These are phyloP conservation scores for Leucozona laternaria DNA, from an alignment of 2,888 invertebrate genomes.

Conservation along the genomic window DNA sequence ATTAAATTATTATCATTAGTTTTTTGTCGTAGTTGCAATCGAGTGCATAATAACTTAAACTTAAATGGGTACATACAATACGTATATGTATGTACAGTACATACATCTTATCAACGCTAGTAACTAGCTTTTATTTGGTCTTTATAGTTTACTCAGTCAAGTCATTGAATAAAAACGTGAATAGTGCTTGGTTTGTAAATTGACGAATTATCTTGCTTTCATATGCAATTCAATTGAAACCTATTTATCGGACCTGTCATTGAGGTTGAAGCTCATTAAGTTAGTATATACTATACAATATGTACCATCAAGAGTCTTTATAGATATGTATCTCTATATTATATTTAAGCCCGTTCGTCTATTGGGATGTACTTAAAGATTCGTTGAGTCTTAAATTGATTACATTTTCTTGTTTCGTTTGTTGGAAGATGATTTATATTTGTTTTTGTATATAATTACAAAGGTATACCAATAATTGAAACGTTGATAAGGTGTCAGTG, in stretches of 20 bases:
- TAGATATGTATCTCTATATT: neutral
- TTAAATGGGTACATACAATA: neutral
- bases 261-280: slow-evolving; percentile 52
- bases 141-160: slow-evolving; percentile 34
- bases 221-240: slow-evolving; percentile 68
- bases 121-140: slow-evolving; percentile 34
- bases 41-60: slow-evolving; percentile 22
- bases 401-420: neutral
- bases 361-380: slow-evolving; percentile 6
- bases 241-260: slow-evolving; percentile 56
- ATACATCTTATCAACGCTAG: slow-evolving; percentile 19
- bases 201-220: slow-evolving; percentile 67
- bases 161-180: slow-evolving; percentile 34
- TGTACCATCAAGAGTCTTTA: neutral
- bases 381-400: neutral
- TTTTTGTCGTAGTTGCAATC: slow-evolving; percentile 15
- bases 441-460: too few species aligned
- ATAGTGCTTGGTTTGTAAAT: slow-evolving; percentile 47
- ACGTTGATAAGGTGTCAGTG: too few species aligned
- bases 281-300: neutral
- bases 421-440: neutral
- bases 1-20: slow-evolving; percentile 3
- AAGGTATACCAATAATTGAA: too few species aligned
- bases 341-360: too few species aligned
- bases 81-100: too few species aligned